A percentile compares a stretch with the other conserved stretches of the same genome.
These are phyloP conservation scores for Morone saxatilis DNA, from an alignment of 2,113 vertebrate species.

Conservation along the genomic window DNA sequence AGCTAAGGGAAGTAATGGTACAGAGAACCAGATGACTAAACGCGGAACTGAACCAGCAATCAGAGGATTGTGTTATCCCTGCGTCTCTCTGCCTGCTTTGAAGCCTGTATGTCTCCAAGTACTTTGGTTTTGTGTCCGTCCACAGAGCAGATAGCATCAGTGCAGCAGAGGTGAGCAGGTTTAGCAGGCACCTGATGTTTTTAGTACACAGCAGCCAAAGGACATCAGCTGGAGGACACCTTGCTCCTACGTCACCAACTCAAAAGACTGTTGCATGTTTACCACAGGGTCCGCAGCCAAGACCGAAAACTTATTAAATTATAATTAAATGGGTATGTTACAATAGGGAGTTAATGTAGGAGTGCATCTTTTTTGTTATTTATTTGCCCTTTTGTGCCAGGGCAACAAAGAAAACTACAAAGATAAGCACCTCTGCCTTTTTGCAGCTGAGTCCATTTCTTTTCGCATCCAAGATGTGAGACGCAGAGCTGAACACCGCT, in stretches of 20 bases:
- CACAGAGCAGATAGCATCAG: slow-evolving; percentile 45
- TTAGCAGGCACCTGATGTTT: slow-evolving; percentile 56
- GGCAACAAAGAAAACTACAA: no score
- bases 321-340: background rate
- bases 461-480: no score
- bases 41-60: slow-evolving; percentile 22
- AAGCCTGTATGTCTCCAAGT: background rate
- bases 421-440: no score
- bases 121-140: background rate
- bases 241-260: background rate
- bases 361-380: no score
- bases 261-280: background rate
- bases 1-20: slow-evolving; percentile 26
- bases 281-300: background rate
- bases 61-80: background rate
- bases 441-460: no score
- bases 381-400: no score
- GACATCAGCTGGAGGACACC: slow-evolving; percentile 52
- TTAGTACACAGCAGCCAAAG: slow-evolving; percentile 67
- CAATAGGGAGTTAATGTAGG: no score
- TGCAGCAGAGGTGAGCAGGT: slow-evolving; percentile 53
- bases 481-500: no score
- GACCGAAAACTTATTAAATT: background rate
- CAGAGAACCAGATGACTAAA: slow-evolving; percentile 34
- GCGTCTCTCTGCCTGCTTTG: slow-evolving; percentile 1